Conservation (phyloP, 2,113 vertebrate genomes). For the Nematolebias whitei region DNA sequence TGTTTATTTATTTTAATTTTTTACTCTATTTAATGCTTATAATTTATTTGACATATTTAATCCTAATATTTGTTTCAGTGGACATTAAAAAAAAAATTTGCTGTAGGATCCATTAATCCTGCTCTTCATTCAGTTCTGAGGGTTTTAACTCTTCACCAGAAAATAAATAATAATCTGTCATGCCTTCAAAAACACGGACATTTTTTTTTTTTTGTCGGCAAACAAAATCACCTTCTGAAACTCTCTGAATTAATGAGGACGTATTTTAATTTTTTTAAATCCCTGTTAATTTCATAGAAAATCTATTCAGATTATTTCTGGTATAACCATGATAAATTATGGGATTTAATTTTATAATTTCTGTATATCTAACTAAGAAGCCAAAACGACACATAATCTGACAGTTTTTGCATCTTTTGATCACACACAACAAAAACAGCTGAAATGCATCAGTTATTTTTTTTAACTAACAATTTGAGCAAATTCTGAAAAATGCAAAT, state of each 20-base stretch:
- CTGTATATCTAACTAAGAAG: neutral
- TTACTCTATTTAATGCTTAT: too few species aligned
- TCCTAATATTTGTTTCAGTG: neutral
- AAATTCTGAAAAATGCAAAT: neutral
- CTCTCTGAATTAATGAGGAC: neutral
- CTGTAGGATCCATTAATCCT: too few species aligned
- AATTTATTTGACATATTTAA: too few species aligned
- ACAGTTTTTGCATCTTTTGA: too few species aligned
- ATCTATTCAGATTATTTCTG: neutral
- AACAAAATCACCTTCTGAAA: constrained; percentile 27
- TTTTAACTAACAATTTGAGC: neutral
- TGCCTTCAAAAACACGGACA: neutral
- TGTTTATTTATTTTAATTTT: too few species aligned
- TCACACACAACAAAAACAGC: neutral
- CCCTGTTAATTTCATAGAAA: constrained; percentile 1
- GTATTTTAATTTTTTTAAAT: constrained; percentile 7
- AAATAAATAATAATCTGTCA: constrained; percentile 34
- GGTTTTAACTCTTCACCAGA: constrained; percentile 17
- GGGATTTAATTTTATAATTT: neutral
- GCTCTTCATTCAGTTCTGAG: constrained; percentile 26
- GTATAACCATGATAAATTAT: too few species aligned
- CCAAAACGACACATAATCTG: neutral
- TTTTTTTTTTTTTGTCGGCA: constrained; percentile 6
- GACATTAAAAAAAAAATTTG: too few species aligned
- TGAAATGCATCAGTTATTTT: neutral